A percentile compares a stretch with the other conserved stretches of the same genome.
Evolutionary conservation across 2,888 invertebrate genomes (phyloP).

Genomic region (Tholera decimalis): DNA sequence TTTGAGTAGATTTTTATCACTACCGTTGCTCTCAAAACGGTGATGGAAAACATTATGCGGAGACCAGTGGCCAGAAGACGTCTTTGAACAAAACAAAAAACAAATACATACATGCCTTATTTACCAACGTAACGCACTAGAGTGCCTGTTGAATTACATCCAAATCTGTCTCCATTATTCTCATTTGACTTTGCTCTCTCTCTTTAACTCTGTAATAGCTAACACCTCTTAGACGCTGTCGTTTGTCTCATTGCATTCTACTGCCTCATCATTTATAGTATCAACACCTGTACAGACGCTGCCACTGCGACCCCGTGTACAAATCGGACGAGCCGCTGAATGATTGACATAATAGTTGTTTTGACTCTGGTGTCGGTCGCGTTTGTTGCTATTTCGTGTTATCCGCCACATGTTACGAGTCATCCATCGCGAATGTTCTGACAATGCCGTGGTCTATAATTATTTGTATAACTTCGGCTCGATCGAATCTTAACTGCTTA

Average conservation of each 20-base stretch:
- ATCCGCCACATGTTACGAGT: constrained; percentile 40
- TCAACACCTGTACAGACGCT: constrained; percentile 28
- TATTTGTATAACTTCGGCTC: not conserved
- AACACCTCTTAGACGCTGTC: not conserved
- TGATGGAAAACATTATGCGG: too few relatives aligned
- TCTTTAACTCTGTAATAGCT: not conserved
- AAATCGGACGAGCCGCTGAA: constrained; percentile 63
- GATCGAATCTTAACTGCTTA: not conserved
- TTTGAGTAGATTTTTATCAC: too few relatives aligned
- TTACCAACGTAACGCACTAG: too few relatives aligned
- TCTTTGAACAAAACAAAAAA: too few relatives aligned
- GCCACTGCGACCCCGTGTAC: constrained; percentile 32
- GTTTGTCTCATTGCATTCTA: not conserved
- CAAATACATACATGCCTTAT: too few relatives aligned
- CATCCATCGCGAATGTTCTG: constrained; percentile 32
- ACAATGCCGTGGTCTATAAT: not conserved
- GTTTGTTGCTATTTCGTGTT: constrained; percentile 51
- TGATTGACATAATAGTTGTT: constrained; percentile 69
- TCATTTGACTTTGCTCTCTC: not conserved
- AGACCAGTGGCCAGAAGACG: too few relatives aligned
- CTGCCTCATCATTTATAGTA: not conserved
- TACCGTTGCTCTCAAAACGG: too few relatives aligned
- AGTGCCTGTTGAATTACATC: too few relatives aligned
- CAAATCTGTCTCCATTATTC: not conserved
- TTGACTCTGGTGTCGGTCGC: constrained; percentile 61